Evolutionary conservation across 2,113 vertebrate genomes (phyloP), one percentile per base, ranked within the genome.

Genomic region (Arothron firmamentum): DNA sequence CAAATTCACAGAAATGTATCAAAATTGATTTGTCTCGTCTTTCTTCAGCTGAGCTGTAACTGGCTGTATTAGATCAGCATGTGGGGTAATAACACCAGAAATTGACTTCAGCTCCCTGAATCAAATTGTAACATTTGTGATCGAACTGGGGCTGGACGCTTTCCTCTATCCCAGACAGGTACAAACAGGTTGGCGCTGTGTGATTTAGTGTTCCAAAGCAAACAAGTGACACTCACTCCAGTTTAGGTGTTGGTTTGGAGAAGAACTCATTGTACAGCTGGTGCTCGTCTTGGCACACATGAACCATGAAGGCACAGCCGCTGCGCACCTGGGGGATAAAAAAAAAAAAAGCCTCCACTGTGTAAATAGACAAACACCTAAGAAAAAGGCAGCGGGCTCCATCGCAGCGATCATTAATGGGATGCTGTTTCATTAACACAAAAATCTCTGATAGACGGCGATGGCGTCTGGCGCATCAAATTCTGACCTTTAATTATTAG

Each of bases 291-390:
- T 99, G 97, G 83, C 97, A 99, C 6, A 99, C 96, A 0, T 98
- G 97, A 48, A 96, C 95, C 96, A 99, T 98, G 59, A 99, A 99
- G 65, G 97, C 94, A 90, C 97, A 98, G 79, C 97, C 97, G 61
- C 97, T 97, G 75, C 97, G 93, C 28, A 99, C 94, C 97, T 99
- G 83, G 2, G 43, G 54, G 70, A n/a, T n/a, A n/a, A n/a, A n/a
- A 67, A 74, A 1, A 67, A 74, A 0, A 52, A 51, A 6, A 28
- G 16, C 49, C 7, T 51, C 45, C 38, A 61, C 59, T 63, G 65
- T n/a, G 17, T 72, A 72, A 55, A 70, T 49, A 62, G 56, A 28
- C 59, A 62, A 54, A 62, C 41, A 56, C 31, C 54, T 31, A 42
- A 62, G 59, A 59, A 56, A 78, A 74, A 42, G 54, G 60, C 18